Percentiles rank a stretch among this genome's conserved stretches.
These are phyloP conservation scores for Thecophora atra DNA, from an alignment of 2,888 invertebrate genomes.

Conservation along the genomic window DNA sequence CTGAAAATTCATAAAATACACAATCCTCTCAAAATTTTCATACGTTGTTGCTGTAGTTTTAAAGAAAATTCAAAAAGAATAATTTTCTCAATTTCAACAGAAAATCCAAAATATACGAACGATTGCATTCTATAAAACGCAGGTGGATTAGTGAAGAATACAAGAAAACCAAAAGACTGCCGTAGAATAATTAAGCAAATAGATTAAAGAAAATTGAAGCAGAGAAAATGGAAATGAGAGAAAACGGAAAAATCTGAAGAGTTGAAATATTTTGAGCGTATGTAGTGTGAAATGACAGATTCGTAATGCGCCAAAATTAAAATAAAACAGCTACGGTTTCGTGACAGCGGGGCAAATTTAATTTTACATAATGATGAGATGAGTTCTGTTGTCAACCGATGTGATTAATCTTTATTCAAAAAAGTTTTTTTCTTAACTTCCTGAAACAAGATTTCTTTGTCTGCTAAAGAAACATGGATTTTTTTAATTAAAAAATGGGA, in stretches of 20 bases:
- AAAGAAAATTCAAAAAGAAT: no score
- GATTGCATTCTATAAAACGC: no score
- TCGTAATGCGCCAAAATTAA: constrained; percentile 19
- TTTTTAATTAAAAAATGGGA: background rate
- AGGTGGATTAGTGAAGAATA: background rate
- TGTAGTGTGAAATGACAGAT: background rate
- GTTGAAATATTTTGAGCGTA: background rate
- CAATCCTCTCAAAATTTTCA: background rate
- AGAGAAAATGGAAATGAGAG: background rate
- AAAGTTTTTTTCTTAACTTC: background rate
- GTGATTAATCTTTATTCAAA: constrained; percentile 6
- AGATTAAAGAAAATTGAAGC: background rate
- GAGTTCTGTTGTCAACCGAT: no score
- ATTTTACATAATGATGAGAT: no score
- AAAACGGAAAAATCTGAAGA: background rate
- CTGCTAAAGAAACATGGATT: background rate
- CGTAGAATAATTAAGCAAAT: background rate
- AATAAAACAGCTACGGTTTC: background rate
- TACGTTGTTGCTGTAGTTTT: no score
- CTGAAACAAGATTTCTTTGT: background rate
- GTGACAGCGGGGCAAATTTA: background rate
- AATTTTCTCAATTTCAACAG: no score
- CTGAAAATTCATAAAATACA: background rate
- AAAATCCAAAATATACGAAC: no score
- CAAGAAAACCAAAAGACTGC: background rate